Conservation (phyloP, 2,888 invertebrate species). For the Mantis religiosa region DNA sequence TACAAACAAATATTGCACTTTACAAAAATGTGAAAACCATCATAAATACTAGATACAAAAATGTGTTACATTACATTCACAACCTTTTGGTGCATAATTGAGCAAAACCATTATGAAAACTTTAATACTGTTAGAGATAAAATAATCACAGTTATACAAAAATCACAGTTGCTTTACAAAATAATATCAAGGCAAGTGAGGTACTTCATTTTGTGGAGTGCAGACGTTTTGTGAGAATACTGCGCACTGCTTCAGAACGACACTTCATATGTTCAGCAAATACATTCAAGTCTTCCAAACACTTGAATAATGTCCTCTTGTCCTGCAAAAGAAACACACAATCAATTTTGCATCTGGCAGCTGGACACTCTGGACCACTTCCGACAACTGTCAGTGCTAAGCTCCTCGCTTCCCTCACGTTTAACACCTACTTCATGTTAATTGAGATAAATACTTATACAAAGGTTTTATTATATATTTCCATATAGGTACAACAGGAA, state of each 20-base stretch:
- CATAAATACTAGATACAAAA: not conserved
- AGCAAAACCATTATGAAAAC: not conserved
- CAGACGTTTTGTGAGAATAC: not conserved
- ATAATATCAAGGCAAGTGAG: not conserved
- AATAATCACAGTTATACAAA: not conserved
- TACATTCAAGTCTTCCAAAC: slow-evolving; percentile 17
- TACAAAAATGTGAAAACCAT: not conserved
- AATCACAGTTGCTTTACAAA: too few species aligned
- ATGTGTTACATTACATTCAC: not conserved
- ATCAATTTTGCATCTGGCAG: too few species aligned
- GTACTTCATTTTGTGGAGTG: not conserved
- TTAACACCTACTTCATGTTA: too few species aligned
- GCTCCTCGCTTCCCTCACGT: too few species aligned
- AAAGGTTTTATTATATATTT: too few species aligned
- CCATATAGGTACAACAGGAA: too few species aligned
- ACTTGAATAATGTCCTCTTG: not conserved
- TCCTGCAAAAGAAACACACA: not conserved
- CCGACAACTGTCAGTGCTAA: too few species aligned
- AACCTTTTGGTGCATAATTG: not conserved
- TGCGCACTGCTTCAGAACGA: not conserved
- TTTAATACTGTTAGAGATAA: not conserved
- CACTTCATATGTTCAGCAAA: slow-evolving; percentile 14
- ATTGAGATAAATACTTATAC: too few species aligned
- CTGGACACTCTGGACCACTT: too few species aligned
- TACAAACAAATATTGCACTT: not conserved